These are phyloP conservation scores for Passer domesticus DNA, from an alignment of 2,113 vertebrate genomes.

Conservation along the genomic window DNA sequence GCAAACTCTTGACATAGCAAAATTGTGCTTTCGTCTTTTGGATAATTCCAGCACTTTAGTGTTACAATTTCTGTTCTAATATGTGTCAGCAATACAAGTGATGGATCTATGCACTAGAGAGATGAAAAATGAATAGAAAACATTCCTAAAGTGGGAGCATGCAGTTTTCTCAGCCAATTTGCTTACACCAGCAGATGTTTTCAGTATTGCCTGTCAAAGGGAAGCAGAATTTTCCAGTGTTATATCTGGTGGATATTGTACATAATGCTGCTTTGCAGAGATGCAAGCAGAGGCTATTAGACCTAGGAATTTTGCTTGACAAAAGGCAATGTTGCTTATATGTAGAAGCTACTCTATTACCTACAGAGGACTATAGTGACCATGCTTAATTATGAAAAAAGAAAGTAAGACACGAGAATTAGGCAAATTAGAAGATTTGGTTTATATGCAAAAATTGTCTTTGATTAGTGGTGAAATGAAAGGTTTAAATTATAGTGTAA, in stretches of 20 bases:
- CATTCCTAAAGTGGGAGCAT: neutral
- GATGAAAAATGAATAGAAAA: slow-evolving; percentile 1
- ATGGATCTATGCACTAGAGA: neutral
- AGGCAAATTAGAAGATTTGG: neutral
- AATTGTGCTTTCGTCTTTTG: neutral
- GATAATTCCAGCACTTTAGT: slow-evolving; percentile 5
- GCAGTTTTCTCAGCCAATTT: slow-evolving; percentile 8
- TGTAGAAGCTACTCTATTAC: neutral
- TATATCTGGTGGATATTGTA: neutral
- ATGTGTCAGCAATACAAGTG: neutral
- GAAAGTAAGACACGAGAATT: neutral
- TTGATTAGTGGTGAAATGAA: slow-evolving; percentile 27
- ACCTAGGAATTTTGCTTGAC: neutral
- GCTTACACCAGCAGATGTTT: slow-evolving; percentile 4
- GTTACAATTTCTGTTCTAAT: neutral
- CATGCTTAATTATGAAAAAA: neutral
- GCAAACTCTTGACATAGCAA: neutral
- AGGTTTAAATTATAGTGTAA: neutral
- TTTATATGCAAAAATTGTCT: neutral
- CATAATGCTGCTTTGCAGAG: neutral
- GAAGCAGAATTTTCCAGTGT: neutral
- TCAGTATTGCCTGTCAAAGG: neutral
- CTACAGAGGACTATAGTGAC: neutral
- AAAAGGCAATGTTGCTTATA: neutral
- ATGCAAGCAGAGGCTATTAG: neutral